phyloP scores from a whole-genome alignment of 1,140 invertebrate genomes.

The Drosophila tani region DNA sequence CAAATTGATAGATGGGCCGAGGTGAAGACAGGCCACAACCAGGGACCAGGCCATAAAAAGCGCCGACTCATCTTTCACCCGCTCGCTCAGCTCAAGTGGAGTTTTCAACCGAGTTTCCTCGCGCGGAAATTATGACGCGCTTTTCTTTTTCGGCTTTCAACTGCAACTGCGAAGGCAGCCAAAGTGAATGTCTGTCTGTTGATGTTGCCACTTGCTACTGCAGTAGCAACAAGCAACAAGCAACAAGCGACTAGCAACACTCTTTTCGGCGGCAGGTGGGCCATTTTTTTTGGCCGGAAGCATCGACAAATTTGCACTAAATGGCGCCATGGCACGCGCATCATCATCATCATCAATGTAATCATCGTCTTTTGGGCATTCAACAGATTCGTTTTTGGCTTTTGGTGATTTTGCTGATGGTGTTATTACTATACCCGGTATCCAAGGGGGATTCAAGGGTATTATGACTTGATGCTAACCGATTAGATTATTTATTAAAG shows the following conservation, averaged over 20 bases:
- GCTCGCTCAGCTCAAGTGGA: slow-evolving; percentile 1
- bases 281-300: slow-evolving; percentile 59
- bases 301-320: slow-evolving; percentile 72
- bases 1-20: slow-evolving; percentile 33
- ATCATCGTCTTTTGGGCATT: slow-evolving; percentile 45
- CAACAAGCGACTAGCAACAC: slow-evolving; percentile 4
- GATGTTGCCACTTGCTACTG: slow-evolving; percentile 46
- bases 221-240: slow-evolving; percentile 15
- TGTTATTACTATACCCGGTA: slow-evolving; percentile 24
- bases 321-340: slow-evolving; percentile 74
- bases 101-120: slow-evolving; percentile 8
- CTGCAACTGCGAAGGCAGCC: slow-evolving; percentile 28
- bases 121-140: slow-evolving; percentile 67
- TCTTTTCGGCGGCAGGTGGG: slow-evolving; percentile 32
- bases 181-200: slow-evolving; percentile 66
- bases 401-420: slow-evolving; percentile 43
- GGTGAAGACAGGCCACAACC: slow-evolving; percentile 35
- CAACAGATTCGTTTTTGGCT: slow-evolving; percentile 37
- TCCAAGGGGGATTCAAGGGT: background rate
- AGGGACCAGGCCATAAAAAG: slow-evolving; percentile 16
- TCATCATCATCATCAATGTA: slow-evolving; percentile 57
- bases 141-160: slow-evolving; percentile 70
- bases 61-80: slow-evolving; percentile 70
- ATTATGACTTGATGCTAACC: background rate
- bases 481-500: too few relatives aligned